A percentile compares a stretch with the other conserved stretches of the same genome.
Evolutionary conservation across 35 echinoderm and acorn worm genomes (phyloP).

Genomic region (Patiria miniata): DNA sequence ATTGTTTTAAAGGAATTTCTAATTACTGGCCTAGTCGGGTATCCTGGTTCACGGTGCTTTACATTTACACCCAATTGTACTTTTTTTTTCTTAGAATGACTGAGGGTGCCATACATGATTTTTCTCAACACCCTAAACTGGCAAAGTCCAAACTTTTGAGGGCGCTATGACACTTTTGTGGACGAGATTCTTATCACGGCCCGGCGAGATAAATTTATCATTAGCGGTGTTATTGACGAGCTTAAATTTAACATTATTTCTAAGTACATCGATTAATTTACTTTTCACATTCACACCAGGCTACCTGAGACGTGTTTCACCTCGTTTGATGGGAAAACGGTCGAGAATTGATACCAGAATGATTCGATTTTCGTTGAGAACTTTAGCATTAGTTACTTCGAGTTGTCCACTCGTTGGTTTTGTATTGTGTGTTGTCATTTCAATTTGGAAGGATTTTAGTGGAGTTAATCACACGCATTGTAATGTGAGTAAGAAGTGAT

Average conservation of each 20-base stretch:
- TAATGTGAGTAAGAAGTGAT: neutral
- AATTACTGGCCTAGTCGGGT: no score
- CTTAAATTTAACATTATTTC: no score
- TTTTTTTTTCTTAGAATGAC: neutral
- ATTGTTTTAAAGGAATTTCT: no score
- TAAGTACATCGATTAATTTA: no score
- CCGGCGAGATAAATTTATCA: no score
- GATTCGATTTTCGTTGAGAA: constrained; percentile 1
- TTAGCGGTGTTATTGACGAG: no score
- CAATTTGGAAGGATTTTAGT: constrained; percentile 3
- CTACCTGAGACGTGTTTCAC: no score
- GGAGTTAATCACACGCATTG: constrained; percentile 26
- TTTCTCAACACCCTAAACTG: neutral
- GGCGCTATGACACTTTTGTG: neutral
- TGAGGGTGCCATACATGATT: neutral
- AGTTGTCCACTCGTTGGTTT: neutral
- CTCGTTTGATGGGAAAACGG: neutral
- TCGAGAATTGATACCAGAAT: neutral
- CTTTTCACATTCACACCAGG: no score
- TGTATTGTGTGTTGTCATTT: constrained; percentile 12
- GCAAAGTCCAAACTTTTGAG: neutral
- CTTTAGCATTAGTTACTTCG: neutral
- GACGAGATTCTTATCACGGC: neutral
- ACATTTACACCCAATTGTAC: neutral
- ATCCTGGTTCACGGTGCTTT: no score